phyloP scores from a whole-genome alignment of 2,797 vertebrate species.

The Capromys pilorides region DNA sequence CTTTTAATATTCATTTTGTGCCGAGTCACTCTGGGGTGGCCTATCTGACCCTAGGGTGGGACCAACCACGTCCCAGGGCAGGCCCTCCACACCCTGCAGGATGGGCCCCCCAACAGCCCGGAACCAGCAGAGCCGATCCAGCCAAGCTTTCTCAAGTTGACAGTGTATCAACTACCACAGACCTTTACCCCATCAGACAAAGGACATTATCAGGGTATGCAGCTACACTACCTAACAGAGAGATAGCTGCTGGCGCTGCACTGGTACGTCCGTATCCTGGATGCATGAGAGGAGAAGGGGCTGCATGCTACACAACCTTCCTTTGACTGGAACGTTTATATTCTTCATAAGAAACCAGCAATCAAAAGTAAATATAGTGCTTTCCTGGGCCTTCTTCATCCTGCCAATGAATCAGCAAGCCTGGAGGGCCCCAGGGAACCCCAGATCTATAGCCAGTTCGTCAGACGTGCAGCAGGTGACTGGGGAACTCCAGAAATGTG shows the following conservation, averaged over 20 bases:
- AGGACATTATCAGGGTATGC: neutral
- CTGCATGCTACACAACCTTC: neutral
- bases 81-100: no score
- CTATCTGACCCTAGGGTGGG: no score
- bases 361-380: neutral
- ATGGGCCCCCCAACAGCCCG: no score
- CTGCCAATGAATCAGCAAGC: neutral
- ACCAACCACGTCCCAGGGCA: no score
- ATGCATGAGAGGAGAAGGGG: neutral
- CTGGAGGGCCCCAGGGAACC: neutral
- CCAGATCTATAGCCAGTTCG: neutral
- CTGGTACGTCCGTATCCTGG: neutral
- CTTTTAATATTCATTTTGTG: no score
- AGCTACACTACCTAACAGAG: neutral
- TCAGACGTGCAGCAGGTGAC: neutral
- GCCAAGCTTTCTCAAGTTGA: no score
- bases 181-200: neutral
- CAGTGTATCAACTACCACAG: no score
- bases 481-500: neutral
- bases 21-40: no score
- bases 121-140: no score
- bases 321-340: neutral
- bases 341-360: neutral
- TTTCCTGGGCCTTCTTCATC: neutral
- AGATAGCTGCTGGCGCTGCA: neutral